Percentiles rank a stretch among this genome's conserved stretches.
These are phyloP conservation scores for Porites evermanni DNA, from an alignment of 92 coral and sea anemone genomes.

Conservation along the genomic window DNA sequence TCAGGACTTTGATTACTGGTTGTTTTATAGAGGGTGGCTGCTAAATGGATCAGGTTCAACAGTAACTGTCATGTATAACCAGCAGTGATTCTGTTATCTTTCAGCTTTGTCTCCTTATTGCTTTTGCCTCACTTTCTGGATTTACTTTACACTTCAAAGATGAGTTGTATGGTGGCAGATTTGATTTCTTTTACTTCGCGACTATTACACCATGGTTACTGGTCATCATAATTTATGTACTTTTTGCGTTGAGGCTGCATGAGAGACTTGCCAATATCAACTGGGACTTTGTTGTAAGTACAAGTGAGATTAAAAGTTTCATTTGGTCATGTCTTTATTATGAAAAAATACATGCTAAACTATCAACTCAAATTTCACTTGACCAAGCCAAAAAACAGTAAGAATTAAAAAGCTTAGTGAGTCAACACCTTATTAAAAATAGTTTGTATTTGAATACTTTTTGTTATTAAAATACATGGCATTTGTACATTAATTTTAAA, in stretches of 20 bases:
- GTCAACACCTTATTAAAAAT: too few species aligned
- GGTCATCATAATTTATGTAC: slow-evolving; percentile 75
- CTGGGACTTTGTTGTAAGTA: slow-evolving; percentile 87
- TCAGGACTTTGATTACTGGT: too few species aligned
- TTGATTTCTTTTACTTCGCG: slow-evolving; percentile 93
- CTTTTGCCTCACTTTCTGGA: slow-evolving; percentile 86
- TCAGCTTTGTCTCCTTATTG: slow-evolving; percentile 75
- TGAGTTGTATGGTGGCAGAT: slow-evolving; percentile 64
- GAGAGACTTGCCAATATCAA: slow-evolving; percentile 73
- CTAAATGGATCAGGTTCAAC: background rate
- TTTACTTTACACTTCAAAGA: slow-evolving; percentile 49
- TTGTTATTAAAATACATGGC: too few species aligned
- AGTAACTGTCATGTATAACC: background rate
- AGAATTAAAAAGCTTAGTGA: too few species aligned
- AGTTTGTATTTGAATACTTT: too few species aligned
- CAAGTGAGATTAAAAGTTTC: background rate
- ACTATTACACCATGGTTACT: slow-evolving; percentile 96
- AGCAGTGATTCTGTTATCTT: background rate
- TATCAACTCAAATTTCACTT: too few species aligned
- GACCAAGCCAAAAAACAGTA: too few species aligned
- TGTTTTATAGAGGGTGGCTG: too few species aligned
- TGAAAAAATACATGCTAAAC: too few species aligned
- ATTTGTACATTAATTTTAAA: background rate
- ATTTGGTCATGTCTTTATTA: too few species aligned
- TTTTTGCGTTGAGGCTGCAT: slow-evolving; percentile 67